Evolutionary conservation across 2,888 invertebrate genomes (phyloP).

Genomic region (Habroteleia sp.): DNA sequence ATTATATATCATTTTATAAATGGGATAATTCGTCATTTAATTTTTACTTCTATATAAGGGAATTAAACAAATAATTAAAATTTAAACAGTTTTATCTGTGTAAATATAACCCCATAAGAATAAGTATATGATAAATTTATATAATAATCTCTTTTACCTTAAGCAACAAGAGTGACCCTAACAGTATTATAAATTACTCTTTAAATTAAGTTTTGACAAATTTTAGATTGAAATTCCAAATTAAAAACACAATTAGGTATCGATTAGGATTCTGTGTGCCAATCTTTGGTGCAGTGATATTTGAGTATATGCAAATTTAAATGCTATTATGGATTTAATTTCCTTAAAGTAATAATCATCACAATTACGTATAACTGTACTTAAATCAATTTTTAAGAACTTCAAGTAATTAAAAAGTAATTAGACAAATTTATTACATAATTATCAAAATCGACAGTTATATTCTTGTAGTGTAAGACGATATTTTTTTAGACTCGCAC

Average conservation of each 20-base stretch:
- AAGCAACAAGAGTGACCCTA: conserved; percentile 6
- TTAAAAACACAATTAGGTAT: conserved; percentile 31
- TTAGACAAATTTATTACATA: too few relatives aligned
- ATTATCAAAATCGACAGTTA: too few relatives aligned
- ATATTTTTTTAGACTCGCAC: too few relatives aligned
- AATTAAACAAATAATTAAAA: conserved; percentile 27
- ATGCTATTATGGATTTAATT: conserved; percentile 15
- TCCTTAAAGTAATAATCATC: too few relatives aligned
- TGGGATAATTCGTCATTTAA: too few relatives aligned
- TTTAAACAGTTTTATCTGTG: conserved; percentile 33
- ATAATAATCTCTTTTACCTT: conserved; percentile 8
- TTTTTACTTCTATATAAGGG: background rate
- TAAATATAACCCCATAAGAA: conserved; percentile 25
- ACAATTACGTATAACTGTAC: too few relatives aligned
- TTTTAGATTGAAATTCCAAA: conserved; percentile 45
- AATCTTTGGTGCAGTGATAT: conserved; percentile 13
- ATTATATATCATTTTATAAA: too few relatives aligned
- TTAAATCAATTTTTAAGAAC: too few relatives aligned
- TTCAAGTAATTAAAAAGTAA: too few relatives aligned
- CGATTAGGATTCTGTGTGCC: conserved; percentile 22
- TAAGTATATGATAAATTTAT: conserved; percentile 35
- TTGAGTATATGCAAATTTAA: conserved; percentile 9
- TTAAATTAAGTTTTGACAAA: conserved; percentile 52
- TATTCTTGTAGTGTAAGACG: too few relatives aligned
- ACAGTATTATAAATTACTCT: conserved; percentile 33